Percentiles rank a stretch among this genome's conserved stretches.
These are phyloP conservation scores for Drosophila tripunctata DNA, from an alignment of 2,888 invertebrate genomes.

Conservation along the genomic window DNA sequence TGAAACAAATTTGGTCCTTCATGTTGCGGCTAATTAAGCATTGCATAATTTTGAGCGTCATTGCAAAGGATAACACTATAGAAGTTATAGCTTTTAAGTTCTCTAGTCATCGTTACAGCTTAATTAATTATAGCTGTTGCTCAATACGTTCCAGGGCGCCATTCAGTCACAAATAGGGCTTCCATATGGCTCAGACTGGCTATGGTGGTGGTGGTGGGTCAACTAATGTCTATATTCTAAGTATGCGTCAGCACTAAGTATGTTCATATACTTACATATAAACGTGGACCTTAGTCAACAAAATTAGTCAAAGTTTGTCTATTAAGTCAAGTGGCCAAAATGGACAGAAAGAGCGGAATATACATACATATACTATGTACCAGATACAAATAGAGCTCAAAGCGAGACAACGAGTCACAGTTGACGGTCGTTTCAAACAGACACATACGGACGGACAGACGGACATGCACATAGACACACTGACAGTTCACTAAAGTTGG, in stretches of 20 bases:
- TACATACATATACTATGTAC: background rate
- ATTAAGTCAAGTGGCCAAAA: conserved; percentile 36
- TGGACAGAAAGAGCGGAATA: background rate
- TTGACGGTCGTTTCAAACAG: conserved; percentile 25
- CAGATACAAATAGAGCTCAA: conserved; percentile 10
- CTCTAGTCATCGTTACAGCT: background rate
- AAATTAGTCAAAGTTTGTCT: conserved; percentile 50
- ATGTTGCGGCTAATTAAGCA: conserved; percentile 36
- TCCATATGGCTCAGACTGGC: conserved; percentile 12
- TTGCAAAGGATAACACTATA: no score
- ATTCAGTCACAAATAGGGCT: conserved; percentile 19
- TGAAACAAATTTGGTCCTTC: no score
- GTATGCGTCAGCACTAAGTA: conserved; percentile 64
- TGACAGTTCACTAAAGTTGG: conserved; percentile 55
- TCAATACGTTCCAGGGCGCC: background rate
- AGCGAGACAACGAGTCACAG: conserved; percentile 13
- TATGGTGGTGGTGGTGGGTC: no score
- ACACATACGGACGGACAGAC: background rate
- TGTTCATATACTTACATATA: no score
- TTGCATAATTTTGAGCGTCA: conserved; percentile 62
- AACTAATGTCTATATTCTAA: conserved; percentile 21
- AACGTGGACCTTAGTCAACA: conserved; percentile 68
- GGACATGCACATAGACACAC: background rate
- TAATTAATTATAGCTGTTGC: background rate
- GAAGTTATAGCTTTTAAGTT: no score